These are phyloP conservation scores for Apocrypta bakeri DNA, from an alignment of 1,140 invertebrate species.

Conservation along the genomic window DNA sequence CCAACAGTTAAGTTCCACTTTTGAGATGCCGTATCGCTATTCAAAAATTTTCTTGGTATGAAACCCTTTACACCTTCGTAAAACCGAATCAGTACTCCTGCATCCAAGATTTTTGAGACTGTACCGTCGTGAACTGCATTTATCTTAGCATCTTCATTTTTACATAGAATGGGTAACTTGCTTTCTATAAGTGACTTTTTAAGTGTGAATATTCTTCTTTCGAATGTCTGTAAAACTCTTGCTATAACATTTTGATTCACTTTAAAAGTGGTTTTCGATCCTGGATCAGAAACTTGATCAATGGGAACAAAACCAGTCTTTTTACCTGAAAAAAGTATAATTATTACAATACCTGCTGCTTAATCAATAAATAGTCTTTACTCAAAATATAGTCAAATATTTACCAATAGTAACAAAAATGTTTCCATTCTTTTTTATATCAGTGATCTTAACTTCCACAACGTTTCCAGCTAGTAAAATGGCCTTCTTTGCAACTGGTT, in stretches of 20 bases:
- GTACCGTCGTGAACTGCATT: constrained; percentile 76
- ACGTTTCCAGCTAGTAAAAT: constrained; percentile 75
- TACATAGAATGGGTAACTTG: constrained; percentile 71
- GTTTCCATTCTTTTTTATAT: constrained; percentile 53
- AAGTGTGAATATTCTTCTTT: constrained; percentile 74
- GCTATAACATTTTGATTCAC: constrained; percentile 73
- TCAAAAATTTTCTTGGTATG: constrained; percentile 74
- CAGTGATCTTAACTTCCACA: constrained; percentile 72
- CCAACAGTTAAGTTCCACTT: constrained; percentile 76
- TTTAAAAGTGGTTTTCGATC: constrained; percentile 64
- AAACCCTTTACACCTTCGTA: constrained; percentile 77
- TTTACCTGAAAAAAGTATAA: constrained; percentile 50
- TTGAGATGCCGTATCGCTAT: constrained; percentile 68
- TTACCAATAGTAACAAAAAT: constrained; percentile 65
- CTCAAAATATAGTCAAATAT: not conserved
- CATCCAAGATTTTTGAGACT: constrained; percentile 70
- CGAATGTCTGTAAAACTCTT: constrained; percentile 73
- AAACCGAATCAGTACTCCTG: constrained; percentile 77
- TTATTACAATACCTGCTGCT: not conserved
- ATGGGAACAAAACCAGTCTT: constrained; percentile 65
- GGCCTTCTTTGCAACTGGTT: constrained; percentile 71
- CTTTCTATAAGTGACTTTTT: constrained; percentile 76
- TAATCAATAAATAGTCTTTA: not conserved
- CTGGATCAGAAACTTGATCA: constrained; percentile 60
- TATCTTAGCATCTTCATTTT: constrained; percentile 71